Evolutionary conservation across 2,888 invertebrate species (phyloP).

Genomic region (Cantharis rustica): DNA sequence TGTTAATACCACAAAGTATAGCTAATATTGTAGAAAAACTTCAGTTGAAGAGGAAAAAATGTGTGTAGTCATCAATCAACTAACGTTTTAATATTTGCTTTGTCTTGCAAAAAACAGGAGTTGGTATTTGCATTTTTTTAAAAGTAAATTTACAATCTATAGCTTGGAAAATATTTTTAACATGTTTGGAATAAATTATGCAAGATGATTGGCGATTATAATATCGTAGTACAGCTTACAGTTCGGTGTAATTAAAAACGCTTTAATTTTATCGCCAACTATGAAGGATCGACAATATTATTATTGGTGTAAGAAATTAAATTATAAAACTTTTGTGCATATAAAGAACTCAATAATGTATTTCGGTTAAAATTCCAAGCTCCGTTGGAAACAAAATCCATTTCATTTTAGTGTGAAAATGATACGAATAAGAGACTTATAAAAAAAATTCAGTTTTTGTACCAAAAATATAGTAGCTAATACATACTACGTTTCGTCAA

Average conservation of each 20-base stretch:
- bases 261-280: not conserved
- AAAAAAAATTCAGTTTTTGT: not conserved
- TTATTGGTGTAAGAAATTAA: too few species aligned
- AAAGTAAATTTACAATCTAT: not conserved
- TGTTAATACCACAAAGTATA: constrained; percentile 5
- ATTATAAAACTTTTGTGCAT: too few species aligned
- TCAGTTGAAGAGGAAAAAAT: not conserved
- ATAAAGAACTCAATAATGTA: not conserved
- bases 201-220: not conserved
- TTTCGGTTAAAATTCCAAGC: not conserved
- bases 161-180: not conserved
- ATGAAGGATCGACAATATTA: too few species aligned
- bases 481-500: not conserved
- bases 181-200: not conserved
- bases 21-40: constrained; percentile 1
- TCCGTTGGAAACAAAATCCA: not conserved
- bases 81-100: not conserved
- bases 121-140: not conserved
- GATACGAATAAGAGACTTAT: not conserved
- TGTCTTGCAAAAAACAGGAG: not conserved
- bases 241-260: not conserved
- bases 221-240: not conserved
- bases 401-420: not conserved
- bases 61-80: not conserved
- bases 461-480: not conserved